These are phyloP conservation scores for Sminthurides bifidus DNA, from an alignment of 1,140 invertebrate genomes.

Conservation along the genomic window DNA sequence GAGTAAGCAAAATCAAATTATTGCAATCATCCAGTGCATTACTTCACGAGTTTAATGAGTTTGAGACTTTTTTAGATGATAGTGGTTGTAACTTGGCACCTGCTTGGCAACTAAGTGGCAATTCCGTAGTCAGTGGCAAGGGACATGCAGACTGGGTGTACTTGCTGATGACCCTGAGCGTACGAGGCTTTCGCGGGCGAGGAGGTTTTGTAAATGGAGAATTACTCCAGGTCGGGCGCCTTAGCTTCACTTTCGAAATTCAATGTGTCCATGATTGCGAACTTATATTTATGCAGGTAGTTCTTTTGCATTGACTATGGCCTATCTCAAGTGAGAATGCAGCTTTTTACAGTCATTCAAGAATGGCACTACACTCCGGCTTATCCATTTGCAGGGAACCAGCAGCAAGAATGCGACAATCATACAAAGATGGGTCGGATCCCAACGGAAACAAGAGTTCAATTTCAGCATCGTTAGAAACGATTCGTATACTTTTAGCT, in stretches of 20 bases:
- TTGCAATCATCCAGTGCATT: background rate
- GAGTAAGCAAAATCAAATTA: slow-evolving; percentile 31
- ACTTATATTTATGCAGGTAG: slow-evolving; percentile 45
- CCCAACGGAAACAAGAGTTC: slow-evolving; percentile 35
- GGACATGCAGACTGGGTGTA: slow-evolving; percentile 40
- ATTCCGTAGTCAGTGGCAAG: slow-evolving; percentile 38
- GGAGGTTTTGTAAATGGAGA: slow-evolving; percentile 37
- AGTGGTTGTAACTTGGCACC: slow-evolving; percentile 35
- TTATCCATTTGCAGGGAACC: slow-evolving; percentile 33
- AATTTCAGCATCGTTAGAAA: slow-evolving; percentile 40
- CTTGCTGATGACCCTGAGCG: slow-evolving; percentile 41
- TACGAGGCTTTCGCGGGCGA: slow-evolving; percentile 41
- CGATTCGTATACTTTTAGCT: slow-evolving; percentile 42
- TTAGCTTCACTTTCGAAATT: slow-evolving; percentile 44
- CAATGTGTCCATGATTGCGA: slow-evolving; percentile 41
- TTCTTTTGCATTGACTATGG: background rate
- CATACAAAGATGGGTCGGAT: slow-evolving; percentile 40
- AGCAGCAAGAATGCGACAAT: slow-evolving; percentile 37
- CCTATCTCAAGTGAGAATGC: too few species aligned
- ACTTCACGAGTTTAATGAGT: slow-evolving; percentile 1
- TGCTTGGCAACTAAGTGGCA: slow-evolving; percentile 40
- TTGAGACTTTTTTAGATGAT: slow-evolving; percentile 23
- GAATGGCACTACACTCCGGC: background rate
- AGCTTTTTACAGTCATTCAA: too few species aligned
- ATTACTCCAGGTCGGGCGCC: slow-evolving; percentile 38